These are phyloP conservation scores for Gobio occitaniae DNA, from an alignment of 2,797 vertebrate species.

Conservation along the genomic window DNA sequence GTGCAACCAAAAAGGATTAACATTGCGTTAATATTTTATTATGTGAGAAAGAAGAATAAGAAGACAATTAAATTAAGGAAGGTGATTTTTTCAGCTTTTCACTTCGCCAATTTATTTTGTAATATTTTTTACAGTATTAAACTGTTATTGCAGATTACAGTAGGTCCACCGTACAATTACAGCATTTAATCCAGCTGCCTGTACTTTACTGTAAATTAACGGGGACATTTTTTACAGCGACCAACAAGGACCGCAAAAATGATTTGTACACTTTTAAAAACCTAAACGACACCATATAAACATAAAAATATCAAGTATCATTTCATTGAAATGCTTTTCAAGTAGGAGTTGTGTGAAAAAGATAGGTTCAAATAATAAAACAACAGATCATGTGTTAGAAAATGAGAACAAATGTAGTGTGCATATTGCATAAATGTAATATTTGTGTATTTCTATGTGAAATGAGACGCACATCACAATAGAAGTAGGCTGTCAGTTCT, in stretches of 20 bases:
- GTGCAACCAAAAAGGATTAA: too few species aligned
- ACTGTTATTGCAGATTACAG: too few species aligned
- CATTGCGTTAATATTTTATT: too few species aligned
- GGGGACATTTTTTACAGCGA: too few species aligned
- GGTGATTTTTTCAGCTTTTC: too few species aligned
- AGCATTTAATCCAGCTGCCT: too few species aligned
- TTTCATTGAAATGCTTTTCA: not conserved
- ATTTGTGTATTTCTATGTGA: not conserved
- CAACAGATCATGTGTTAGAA: not conserved
- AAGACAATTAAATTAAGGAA: too few species aligned
- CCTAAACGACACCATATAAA: not conserved
- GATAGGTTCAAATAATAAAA: not conserved
- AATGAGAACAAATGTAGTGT: not conserved
- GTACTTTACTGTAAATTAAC: too few species aligned
- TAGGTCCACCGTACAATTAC: too few species aligned
- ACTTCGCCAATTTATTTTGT: too few species aligned
- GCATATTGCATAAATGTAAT: not conserved
- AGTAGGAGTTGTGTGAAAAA: not conserved
- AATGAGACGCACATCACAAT: not conserved
- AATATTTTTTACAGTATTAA: too few species aligned
- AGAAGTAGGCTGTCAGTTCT: not conserved
- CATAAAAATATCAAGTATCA: not conserved
- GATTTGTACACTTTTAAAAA: not conserved
- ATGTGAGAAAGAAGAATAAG: too few species aligned
- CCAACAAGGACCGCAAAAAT: not conserved